Evolutionary conservation across 37 sponge, comb jelly and placozoan species (phyloP), one percentile per base, ranked within the genome.

Genomic region (Crambe crambe): DNA sequence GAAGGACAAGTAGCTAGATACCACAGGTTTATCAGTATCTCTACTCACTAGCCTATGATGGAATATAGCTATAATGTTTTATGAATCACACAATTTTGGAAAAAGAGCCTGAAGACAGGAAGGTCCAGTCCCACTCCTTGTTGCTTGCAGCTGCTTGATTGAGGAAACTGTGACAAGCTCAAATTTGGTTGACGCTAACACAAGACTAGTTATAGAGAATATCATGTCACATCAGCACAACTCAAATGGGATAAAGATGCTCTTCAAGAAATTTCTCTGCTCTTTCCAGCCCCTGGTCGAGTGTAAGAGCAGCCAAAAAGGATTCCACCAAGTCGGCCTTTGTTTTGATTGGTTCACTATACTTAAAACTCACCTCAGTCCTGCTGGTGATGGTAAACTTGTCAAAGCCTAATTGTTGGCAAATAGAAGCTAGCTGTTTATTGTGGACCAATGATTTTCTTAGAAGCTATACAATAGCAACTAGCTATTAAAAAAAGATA

Each of bases 241-340:
- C 51, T 43, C 51, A 22, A 40, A 3, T 86, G 1, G 92, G 92
- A 41, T 87, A 92, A 31, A 92, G 73, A 40, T 83, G 83, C 15
- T 79, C 74, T 37, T 87, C 67, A 40, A 87, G 79, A 43, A 92
- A 87, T 44, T 58, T 66, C 47, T 64, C 57, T 0, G 74, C 85
- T 62, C 56, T 60, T 35, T 66, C 71, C 36, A 92, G 64, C 3
- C 89, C 92, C 41, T 85, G 67, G 63, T 92, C 92, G 20, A 92
- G 58, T 38, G 72, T 32, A n/a, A 92, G 64, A n/a, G 92, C 92
- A 62, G 89, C 89, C 5, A 87, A 42, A 54, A 80, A 84, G 17
- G 92, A 83, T 56, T 92, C 92, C 0, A 84, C 72, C 44, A 92
- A 62, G 72, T 92, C 92, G 23, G 89, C 92, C 40, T 77, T 26